These are phyloP conservation scores for Miichthys miiuy DNA, from an alignment of 2,797 vertebrate species.

Conservation along the genomic window DNA sequence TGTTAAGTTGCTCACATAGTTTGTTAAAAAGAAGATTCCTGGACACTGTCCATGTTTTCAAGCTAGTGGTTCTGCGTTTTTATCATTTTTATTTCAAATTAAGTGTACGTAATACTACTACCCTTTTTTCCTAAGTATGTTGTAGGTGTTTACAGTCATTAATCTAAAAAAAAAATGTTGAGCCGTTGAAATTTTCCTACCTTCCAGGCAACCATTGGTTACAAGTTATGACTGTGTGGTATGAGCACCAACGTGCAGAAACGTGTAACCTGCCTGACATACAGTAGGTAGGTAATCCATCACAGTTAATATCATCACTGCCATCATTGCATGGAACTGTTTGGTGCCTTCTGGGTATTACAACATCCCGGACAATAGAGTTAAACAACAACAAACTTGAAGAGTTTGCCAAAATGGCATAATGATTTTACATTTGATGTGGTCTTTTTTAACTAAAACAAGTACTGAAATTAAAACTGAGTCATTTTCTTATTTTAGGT, in stretches of 20 bases:
- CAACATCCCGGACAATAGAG: background rate
- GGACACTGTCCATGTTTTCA: too few relatives aligned
- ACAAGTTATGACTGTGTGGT: constrained; percentile 14
- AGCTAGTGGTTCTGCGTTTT: background rate
- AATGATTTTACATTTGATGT: background rate
- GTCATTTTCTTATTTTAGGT: background rate
- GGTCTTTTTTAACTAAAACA: background rate
- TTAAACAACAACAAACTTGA: background rate
- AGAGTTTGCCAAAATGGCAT: background rate
- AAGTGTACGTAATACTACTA: background rate
- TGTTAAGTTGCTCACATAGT: too few relatives aligned
- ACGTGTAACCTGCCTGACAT: constrained; percentile 30
- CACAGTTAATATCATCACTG: constrained; percentile 6
- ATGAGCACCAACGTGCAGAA: constrained; percentile 42
- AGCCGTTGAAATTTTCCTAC: background rate
- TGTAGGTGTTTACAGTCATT: background rate
- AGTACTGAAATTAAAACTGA: background rate
- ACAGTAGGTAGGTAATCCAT: constrained; percentile 38
- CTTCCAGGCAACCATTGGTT: constrained; percentile 13
- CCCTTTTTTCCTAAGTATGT: background rate
- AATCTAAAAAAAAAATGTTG: background rate
- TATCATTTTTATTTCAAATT: background rate
- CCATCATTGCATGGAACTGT: constrained; percentile 2
- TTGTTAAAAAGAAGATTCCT: too few relatives aligned
- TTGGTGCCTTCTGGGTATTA: constrained; percentile 4